Conservation (phyloP, 2,888 invertebrate species). For the Microctonus brassicae region DNA sequence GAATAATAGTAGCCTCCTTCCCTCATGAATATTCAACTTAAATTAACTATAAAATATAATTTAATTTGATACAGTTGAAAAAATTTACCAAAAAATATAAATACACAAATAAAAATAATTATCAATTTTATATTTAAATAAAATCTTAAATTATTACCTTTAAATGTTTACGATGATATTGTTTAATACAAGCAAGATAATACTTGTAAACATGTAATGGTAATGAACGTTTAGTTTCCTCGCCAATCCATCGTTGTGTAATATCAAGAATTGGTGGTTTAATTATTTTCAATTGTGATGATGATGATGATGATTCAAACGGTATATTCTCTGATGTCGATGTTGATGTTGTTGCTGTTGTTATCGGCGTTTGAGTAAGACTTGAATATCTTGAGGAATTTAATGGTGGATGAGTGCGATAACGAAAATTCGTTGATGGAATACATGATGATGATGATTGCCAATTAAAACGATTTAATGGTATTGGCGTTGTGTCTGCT, state of each 20-base stretch:
- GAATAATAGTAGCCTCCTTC: no score
- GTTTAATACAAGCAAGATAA: conserved; percentile 72
- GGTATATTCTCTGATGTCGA: conserved; percentile 37
- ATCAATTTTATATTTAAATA: neutral
- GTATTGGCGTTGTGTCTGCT: conserved; percentile 46
- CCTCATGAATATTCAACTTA: no score
- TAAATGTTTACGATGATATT: conserved; percentile 64
- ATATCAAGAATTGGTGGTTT: conserved; percentile 60
- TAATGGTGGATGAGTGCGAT: conserved; percentile 52
- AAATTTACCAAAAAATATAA: no score
- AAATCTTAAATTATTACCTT: conserved; percentile 67
- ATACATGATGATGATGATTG: conserved; percentile 43
- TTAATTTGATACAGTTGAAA: no score
- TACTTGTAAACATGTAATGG: conserved; percentile 79
- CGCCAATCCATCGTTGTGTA: conserved; percentile 75
- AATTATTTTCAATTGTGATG: neutral
- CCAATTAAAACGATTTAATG: conserved; percentile 49
- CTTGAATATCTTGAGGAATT: conserved; percentile 50
- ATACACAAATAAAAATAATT: no score
- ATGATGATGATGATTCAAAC: neutral
- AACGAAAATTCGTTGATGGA: conserved; percentile 38
- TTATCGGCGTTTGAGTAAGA: conserved; percentile 46
- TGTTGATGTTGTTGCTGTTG: conserved; percentile 5
- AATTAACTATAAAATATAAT: no score
- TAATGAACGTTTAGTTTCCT: conserved; percentile 76